Evolutionary conservation across 2,888 invertebrate species (phyloP), one percentile per base, ranked within the genome.

Genomic region (Phortica magna): DNA sequence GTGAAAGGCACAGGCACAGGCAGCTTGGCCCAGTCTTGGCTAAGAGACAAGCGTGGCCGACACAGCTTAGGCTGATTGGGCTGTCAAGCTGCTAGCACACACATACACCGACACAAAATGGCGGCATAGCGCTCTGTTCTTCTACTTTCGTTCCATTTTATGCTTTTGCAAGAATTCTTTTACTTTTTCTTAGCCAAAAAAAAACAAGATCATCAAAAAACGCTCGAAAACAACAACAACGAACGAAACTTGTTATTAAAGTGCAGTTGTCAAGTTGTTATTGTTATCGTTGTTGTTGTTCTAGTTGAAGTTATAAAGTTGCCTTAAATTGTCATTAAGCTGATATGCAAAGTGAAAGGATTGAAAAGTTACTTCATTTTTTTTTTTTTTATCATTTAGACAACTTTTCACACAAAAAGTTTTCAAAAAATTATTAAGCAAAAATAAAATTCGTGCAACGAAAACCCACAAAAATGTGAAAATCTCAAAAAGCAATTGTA

Each of bases 381-480:
- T 31, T 31, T 31, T 4, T 31, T 2, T 31, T 31, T 31, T 31
- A 31, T 31, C 31, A 31, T 31, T 31, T 2, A 31, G 31, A 31
- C 31, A 31, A 31, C 0, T 31, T 31, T 48, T 48, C 48, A 48
- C 9, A 0, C 48, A 48, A 48, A 48, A 43, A 48, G 0, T 9
- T 48, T 48, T 0, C 48, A 48, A 0, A 12, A 14, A 48, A 1
- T 31, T 31, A 48, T 14, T 48, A 9, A 48, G 7, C 48, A 14
- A 48, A 48, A 48, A 48, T 31, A 31, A 10, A 53, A 72, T 22
- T 75, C 75, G 75, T 75, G 75, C 57, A 70, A 75, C 12, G 42
- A 59, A 57, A 75, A 59, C 75, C 75, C 61, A 70, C 75, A 68
- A 67, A 75, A 75, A 57, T 43, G 55, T 19, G 14, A 48, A 71